Base-by-base conservation (phyloP, 1,140 invertebrate genomes). In the Asbolus verrucosus region DNA sequence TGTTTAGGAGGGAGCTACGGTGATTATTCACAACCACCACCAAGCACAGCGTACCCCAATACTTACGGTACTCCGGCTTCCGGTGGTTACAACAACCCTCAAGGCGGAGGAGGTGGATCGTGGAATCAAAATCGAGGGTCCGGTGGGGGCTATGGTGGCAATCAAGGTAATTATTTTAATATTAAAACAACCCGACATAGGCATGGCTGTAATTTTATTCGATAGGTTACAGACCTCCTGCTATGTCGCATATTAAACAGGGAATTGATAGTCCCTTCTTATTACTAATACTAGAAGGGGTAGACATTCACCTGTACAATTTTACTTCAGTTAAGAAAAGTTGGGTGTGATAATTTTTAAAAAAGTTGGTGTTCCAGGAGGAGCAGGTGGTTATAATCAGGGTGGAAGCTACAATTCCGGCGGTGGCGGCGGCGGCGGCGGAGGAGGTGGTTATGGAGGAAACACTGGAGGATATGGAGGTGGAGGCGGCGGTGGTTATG, bases 1-100 rank as follows among this genome's bases (percentile, higher is more conserved):
- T 27, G n/a, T 24, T 36, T n/a, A 6, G 9, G 16, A 18, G 18
- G 70, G 70, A 39, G 50, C 60, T 73, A 73, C 31, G 65, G 65
- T 38, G 74, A 77, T 69, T 75, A 74, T 61, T 77, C 74, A 9
- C 75, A 77, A 70, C 75, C 75, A 33, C 75, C 75, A n/a, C 75
- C 75, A 6, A 69, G 65, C 8, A 73, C 72, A 6, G 69, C 72
- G 8, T 74, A 74, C 43, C 69, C 72, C 2, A 71, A 71, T 41
- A 73, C 65, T 41, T 70, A 69, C 59, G 72, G 72, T 1, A 21
- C 65, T 11, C 60, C 60, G 8, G 8, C 69, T 13, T 24, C 63
- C 1, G 50, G 33, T n/a, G 50, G 63, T 6, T 59, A 60, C 13
- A 31, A 30, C 13, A 31, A 30, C 19, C 30, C 69, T 9, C 61